Evolutionary conservation across 2,888 invertebrate species (phyloP), one percentile per base, ranked within the genome.

Genomic region (Pediacus dermestoides): DNA sequence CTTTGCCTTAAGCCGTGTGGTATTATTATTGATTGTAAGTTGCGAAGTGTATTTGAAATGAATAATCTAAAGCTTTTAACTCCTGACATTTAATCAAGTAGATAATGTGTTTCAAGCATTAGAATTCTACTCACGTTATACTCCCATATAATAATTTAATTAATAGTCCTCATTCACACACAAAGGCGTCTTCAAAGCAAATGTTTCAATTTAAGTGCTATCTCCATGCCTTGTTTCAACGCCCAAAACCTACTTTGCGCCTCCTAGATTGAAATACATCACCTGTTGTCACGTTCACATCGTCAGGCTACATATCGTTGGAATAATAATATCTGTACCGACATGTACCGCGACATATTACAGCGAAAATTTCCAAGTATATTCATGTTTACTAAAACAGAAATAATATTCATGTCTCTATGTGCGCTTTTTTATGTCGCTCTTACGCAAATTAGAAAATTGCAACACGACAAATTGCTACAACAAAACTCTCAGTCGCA

Each of bases 71-170:
- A 40, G 37, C 38, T 34, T 41, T 31, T 32, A 33, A 31, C 39
- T 38, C 27, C 36, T 40, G 47, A 50, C 47, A 39, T 50, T 50
- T 50, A 50, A 50, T 50, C 47, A 50, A 47, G 34, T 27, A 41
- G 33, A 50, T 47, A 50, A 47, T 47, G 47, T 45, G 39, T 44
- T 44, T 34, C 35, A 10, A 31, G 41, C 40, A 48, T 48, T 46
- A 44, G 41, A 38, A 48, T 47, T 47, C 47, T 28, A 14, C 14
- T 11, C 28, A 28, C 28, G 28, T 28, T 28, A 28, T 28, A 28
- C 30, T 39, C 33, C 42, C 39, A 45, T 42, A 45, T 42, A 47
- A 45, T 52, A 49, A 52, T 52, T 48, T 42, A 50, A 50, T 50
- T 48, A 48, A 46, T 46, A 43, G 44, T 21, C 38, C 36, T 38